Base-by-base conservation (phyloP, 1,140 invertebrate genomes). In the Eueides isabella region DNA sequence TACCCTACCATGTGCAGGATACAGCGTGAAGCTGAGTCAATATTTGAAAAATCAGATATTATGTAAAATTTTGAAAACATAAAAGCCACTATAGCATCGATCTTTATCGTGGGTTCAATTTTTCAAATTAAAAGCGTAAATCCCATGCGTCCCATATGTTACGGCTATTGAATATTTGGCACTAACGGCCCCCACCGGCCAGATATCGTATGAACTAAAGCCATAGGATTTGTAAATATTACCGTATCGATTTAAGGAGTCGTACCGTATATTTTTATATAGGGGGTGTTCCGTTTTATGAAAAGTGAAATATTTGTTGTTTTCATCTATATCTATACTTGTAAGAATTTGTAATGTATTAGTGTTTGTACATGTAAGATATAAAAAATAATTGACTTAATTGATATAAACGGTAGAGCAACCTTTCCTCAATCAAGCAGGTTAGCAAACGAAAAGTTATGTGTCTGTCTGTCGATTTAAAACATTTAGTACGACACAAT, bases 191-290 rank as follows among this genome's bases (percentile, higher is more conserved):
- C 75, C 75, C 75, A 35, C 28, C 66, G 62, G 75, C 66, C 44
- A 67, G n/a, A 74, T 76, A 64, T 69, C 61, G 67, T 44, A 70
- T 63, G 62, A 67, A 63, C 61, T 69, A 61, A 65, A 76, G 76
- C 77, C 65, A 70, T 74, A 55, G 71, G 74, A 74, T 74, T 75
- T 71, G 55, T 70, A 70, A 76, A 79, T 75, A 79, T 75, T 74
- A 63, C 44, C 28, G 48, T 72, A 76, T 76, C 75, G 75, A 79
- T 77, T 72, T 69, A 69, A 61, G 73, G 70, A 66, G 44, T 80
- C 29, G 28, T 70, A 30, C 73, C 33, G 14, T 70, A 30, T 48
- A 6, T 38, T 23, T 70, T 70, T 72, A 67, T 72, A 80, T 70
- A 77, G 65, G 26, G 65, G 26, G 3, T 75, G 75, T 41, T 76